phyloP scores from a whole-genome alignment of 2,797 vertebrate genomes.

The Crypturellus tataupa region DNA sequence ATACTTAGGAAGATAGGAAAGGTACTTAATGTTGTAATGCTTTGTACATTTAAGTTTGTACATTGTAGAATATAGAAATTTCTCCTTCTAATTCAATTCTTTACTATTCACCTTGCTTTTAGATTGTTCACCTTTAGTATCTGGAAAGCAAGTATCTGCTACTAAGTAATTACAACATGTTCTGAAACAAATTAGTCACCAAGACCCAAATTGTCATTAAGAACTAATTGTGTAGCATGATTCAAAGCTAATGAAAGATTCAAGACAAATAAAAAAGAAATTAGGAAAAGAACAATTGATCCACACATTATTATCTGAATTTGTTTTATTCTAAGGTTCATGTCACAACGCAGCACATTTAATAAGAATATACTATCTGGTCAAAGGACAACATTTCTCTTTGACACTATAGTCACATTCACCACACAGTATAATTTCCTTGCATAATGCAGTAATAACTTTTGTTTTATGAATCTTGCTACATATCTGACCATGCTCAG shows the following conservation, averaged over 20 bases:
- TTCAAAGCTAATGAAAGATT: conserved; percentile 43
- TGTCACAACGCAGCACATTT: neutral
- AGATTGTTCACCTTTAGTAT: conserved; percentile 2
- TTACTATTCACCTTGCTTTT: conserved; percentile 4
- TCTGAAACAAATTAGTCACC: conserved; percentile 69
- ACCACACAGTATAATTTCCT: neutral
- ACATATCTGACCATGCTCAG: fast-evolving
- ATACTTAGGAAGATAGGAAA: neutral
- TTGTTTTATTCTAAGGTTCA: neutral
- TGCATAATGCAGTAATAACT: neutral
- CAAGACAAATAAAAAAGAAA: neutral
- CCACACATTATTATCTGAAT: neutral
- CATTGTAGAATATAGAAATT: neutral
- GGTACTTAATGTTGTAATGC: neutral
- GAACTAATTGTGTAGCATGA: conserved; percentile 18
- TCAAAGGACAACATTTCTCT: neutral
- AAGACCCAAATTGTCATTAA: conserved; percentile 39
- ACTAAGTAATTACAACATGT: conserved; percentile 42
- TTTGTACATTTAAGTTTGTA: neutral
- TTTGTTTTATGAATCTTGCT: neutral
- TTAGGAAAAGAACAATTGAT: neutral
- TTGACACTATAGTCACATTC: neutral
- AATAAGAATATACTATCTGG: neutral
- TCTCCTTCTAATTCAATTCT: conserved; percentile 5
- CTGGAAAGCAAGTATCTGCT: conserved; percentile 46